phyloP scores from a whole-genome alignment of 2,888 invertebrate genomes.

The Lasiommata megera region DNA sequence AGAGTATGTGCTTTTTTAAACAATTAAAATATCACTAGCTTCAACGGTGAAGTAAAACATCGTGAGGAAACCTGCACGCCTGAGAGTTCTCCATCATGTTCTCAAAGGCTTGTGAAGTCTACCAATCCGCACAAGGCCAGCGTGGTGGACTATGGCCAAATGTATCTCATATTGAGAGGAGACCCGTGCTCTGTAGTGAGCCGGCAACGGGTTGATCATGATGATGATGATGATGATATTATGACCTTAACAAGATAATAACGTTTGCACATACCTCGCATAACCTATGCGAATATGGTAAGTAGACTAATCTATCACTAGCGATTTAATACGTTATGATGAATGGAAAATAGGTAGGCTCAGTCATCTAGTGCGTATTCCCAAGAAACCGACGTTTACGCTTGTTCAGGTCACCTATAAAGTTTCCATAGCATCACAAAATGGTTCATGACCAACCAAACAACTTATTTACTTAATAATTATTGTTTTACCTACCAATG shows the following conservation, averaged over 20 bases:
- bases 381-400: not conserved
- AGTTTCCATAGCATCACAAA: not conserved
- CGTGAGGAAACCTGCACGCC: too few species aligned
- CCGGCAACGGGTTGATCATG: too few species aligned
- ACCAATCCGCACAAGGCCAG: too few species aligned
- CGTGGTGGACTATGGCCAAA: too few species aligned
- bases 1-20: too few species aligned
- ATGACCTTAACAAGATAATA: not conserved
- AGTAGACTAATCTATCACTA: not conserved
- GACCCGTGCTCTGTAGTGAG: too few species aligned
- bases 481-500: not conserved
- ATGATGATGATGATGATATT: not conserved
- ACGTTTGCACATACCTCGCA: not conserved
- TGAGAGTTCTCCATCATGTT: too few species aligned
- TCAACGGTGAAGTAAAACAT: too few species aligned
- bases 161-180: too few species aligned
- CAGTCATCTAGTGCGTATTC: not conserved
- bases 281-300: not conserved
- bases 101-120: too few species aligned
- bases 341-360: not conserved
- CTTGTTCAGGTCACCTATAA: not conserved
- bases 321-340: too few species aligned
- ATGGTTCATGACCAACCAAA: not conserved
- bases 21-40: too few species aligned
- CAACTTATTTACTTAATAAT: not conserved